Base-by-base conservation (phyloP, 2,113 vertebrate species). In the Pseudopipra pipra region DNA sequence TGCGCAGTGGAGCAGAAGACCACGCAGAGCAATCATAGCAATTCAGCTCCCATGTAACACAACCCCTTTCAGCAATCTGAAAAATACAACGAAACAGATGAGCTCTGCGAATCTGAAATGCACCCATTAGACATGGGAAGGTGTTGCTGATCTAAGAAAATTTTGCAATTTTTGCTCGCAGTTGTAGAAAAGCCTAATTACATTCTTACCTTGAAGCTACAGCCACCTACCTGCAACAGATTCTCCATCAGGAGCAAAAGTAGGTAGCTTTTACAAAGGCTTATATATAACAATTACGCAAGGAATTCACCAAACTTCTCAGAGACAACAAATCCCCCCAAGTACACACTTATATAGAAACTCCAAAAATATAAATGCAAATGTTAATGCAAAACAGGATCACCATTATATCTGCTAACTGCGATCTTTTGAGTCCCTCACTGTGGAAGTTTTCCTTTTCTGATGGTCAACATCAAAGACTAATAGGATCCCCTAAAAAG, bases 401-500 rank as follows among this genome's bases (percentile, higher is more conserved):
- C 77, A 56, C 28, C 16, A 59, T 91, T 79, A 73, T 46, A 79
- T 91, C n/a, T 58, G 75, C 78, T 31, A 93, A 87, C 67, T 66
- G 67, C 25, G 56, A 87, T 43, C 65, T 89, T 86, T 88, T 2
- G 0, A 65, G 74, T 92, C 75, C 85, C 90, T 96, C 67, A 27
- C 7, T 90, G 94, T 14, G 6, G 79, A 95, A 95, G 77, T 76
- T 92, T 85, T 80, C 80, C 70, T 87, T 80, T 92, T 85, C 81
- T 96, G 58, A 70, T 97, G 94, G 72, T 85, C 92, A 90, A 28
- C 80, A 95, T 59, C 73, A 95, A 95, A 91, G 89, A 91, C 55
- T 78, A 67, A 74, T 27, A 89, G 81, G 68, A 94, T 74, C 49
- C 75, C 56, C 78, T 91, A 56, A 61, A 93, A 91, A 47, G 58